Conservation (phyloP, 1,140 invertebrate species). For the Pogonus chalceus region DNA sequence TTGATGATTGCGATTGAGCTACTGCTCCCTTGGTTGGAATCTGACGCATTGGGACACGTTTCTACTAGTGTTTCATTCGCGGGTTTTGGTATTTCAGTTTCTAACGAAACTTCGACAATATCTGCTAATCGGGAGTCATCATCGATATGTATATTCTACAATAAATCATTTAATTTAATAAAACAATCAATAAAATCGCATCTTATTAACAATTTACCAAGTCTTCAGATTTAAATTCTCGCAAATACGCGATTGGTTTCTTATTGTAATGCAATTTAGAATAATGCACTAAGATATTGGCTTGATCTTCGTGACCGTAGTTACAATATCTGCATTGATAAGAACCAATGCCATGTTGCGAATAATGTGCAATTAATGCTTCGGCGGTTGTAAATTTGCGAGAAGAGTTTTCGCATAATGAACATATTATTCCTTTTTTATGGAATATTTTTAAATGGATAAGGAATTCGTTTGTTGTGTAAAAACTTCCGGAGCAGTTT, state of each 20-base stretch:
- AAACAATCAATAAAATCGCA: background rate
- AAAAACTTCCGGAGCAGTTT: too few species aligned
- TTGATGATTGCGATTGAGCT: too few species aligned
- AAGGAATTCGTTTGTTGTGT: too few species aligned
- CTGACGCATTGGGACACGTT: too few species aligned
- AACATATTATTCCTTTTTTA: background rate
- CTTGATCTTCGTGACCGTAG: conserved; percentile 19
- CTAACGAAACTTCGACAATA: background rate
- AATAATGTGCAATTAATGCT: background rate
- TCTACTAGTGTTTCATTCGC: background rate
- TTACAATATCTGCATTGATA: conserved; percentile 38
- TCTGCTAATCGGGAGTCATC: background rate
- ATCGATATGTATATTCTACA: background rate
- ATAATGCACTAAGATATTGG: background rate
- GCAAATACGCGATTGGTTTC: background rate
- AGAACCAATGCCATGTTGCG: conserved; percentile 29
- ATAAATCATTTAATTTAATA: background rate
- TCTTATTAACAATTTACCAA: background rate
- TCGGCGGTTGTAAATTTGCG: background rate
- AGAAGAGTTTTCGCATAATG: background rate
- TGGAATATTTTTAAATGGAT: background rate
- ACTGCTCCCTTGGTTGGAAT: too few species aligned
- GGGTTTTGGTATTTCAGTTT: background rate
- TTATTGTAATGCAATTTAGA: background rate
- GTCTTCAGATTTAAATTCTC: background rate